These are phyloP conservation scores for Papilio demoleus DNA, from an alignment of 2,888 invertebrate species.

Conservation along the genomic window DNA sequence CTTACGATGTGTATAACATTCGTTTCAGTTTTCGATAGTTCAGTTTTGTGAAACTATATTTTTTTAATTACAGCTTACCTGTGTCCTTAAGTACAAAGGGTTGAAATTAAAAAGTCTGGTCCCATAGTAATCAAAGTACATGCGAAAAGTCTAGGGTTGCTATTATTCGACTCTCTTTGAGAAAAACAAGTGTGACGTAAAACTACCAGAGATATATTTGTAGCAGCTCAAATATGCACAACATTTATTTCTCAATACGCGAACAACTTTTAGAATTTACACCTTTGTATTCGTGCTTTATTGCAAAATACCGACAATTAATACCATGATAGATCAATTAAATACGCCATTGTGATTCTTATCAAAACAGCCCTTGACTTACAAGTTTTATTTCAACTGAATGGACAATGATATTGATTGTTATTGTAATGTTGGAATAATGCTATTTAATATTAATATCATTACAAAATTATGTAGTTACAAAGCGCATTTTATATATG, in stretches of 20 bases:
- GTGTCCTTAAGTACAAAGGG: neutral
- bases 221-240: neutral
- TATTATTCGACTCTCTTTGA: neutral
- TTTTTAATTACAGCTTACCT: neutral
- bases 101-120: neutral
- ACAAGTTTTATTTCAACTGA: slow-evolving; percentile 2
- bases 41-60: neutral
- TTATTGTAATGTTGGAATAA: slow-evolving; percentile 1
- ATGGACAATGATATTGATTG: neutral
- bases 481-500: too few species aligned
- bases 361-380: slow-evolving; percentile 1
- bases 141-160: neutral
- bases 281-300: neutral
- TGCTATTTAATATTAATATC: neutral
- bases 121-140: neutral
- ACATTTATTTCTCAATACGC: neutral
- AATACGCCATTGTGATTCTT: slow-evolving; percentile 5
- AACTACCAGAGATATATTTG: neutral
- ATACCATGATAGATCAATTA: neutral
- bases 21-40: too few species aligned
- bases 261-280: neutral
- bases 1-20: too few species aligned
- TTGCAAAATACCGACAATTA: neutral
- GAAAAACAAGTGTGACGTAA: neutral
- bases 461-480: neutral